Percentiles rank a stretch among this genome's conserved stretches.
phyloP scores from a whole-genome alignment of 2,888 invertebrate species.

The Drosophila rellima region DNA sequence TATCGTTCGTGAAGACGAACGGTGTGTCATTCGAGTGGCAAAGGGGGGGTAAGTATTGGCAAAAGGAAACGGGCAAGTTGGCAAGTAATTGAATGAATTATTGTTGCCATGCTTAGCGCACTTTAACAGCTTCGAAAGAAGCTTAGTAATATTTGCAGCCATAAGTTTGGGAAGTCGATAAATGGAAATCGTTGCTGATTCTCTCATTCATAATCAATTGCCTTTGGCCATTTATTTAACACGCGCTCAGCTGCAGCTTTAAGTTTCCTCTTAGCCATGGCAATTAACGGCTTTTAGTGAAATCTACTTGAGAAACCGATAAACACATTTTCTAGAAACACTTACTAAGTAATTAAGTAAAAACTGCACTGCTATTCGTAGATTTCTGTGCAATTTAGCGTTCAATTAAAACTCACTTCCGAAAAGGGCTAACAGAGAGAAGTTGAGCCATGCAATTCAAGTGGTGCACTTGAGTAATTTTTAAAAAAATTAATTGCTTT shows the following conservation, averaged over 20 bases:
- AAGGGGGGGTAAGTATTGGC: not conserved
- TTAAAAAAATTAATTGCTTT: conserved; percentile 75
- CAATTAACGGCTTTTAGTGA: conserved; percentile 18
- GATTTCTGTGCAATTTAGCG: conserved; percentile 70
- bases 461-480: conserved; percentile 64
- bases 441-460: conserved; percentile 40
- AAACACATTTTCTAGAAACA: conserved; percentile 4
- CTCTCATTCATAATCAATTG: conserved; percentile 2
- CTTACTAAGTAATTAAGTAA: conserved; percentile 58
- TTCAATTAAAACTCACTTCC: conserved; percentile 67
- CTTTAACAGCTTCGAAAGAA: conserved; percentile 42
- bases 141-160: conserved; percentile 27
- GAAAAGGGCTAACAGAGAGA: conserved; percentile 11
- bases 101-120: conserved; percentile 41
- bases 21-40: conserved; percentile 52
- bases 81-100: conserved; percentile 61
- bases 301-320: conserved; percentile 4
- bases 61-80: conserved; percentile 16
- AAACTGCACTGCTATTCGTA: conserved; percentile 42
- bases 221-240: not conserved
- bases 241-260: not conserved
- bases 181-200: not conserved
- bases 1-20: conserved; percentile 63
- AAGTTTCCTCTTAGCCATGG: conserved; percentile 4
- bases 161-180: conserved; percentile 26